Evolutionary conservation across 1,140 invertebrate species (phyloP), one percentile per base, ranked within the genome.

Genomic region (Zaprionus davidi): DNA sequence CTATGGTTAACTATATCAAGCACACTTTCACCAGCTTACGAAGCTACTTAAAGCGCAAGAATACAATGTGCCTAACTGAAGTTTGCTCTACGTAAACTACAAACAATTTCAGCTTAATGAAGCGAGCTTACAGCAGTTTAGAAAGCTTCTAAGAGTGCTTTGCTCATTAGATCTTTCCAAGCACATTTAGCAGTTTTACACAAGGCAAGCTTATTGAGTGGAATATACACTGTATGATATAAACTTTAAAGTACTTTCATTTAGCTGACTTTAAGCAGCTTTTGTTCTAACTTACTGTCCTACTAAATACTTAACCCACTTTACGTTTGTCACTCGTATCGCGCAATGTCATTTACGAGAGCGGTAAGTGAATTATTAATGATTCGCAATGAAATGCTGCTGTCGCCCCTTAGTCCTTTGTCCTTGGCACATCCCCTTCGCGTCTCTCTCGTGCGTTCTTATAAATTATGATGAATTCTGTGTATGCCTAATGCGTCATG

Each of bases 381-480:
- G 85, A 73, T 55, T 66, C 15, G 28, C 57, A 57, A 44, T 81
- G 72, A 70, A 62, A 57, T 36, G 44, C 31, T 44, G 58, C 51
- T 75, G 44, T 53, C 36, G 1, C 34, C 41, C 36, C 12, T 46
- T 17, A 17, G 41, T 17, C 41, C 6, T 44, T 53, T 26, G 64
- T 60, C 56, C 31, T 69, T 55, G 41, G 55, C 57, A 20, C 20
- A 49, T 65, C 2, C 31, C 31, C 31, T 11, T 34, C 9, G 9
- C 44, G 56, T 60, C 62, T 24, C 11, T 28, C 36, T 51, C 20
- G 20, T 24, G 38, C 55, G 31, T 68, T 46, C 24, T 56, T 79
- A 73, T 73, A 73, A 83, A 87, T 78, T 81, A 87, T 87, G 84
- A 87, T 87, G 68, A 70, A 81, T 88, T 81, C 66, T 68, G 65